Evolutionary conservation across 2,113 vertebrate species (phyloP).

Genomic region (Nothoprocta perdicaria): DNA sequence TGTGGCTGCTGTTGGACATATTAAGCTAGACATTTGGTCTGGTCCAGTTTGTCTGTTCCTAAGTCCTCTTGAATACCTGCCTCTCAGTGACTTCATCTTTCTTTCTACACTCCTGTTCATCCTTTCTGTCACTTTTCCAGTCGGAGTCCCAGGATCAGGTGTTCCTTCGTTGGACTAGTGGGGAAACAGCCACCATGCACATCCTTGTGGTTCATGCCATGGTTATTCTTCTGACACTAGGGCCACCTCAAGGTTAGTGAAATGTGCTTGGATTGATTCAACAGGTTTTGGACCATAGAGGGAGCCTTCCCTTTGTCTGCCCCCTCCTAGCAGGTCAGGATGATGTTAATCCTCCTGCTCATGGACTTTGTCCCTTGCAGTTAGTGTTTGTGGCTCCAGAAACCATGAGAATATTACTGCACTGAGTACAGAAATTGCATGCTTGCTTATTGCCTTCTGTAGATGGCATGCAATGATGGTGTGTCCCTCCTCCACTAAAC

Average conservation of each 20-base stretch:
- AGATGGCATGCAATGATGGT: background rate
- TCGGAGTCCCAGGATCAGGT: slow-evolving; percentile 98
- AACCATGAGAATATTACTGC: background rate
- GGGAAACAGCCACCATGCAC: slow-evolving; percentile 97
- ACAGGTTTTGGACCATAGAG: background rate
- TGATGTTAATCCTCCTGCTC: background rate
- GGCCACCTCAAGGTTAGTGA: slow-evolving; percentile 88
- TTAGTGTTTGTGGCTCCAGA: background rate
- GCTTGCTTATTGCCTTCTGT: background rate
- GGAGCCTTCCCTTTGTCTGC: background rate
- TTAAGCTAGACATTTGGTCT: fast-evolving
- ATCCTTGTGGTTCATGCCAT: slow-evolving; percentile 98
- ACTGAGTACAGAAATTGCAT: background rate
- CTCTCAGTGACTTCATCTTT: background rate
- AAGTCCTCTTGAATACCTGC: background rate
- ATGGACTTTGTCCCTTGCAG: background rate
- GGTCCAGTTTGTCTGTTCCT: background rate
- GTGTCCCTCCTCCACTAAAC: background rate
- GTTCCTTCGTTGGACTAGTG: slow-evolving; percentile 94
- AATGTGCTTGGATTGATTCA: background rate
- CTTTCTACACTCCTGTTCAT: background rate
- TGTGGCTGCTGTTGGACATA: background rate
- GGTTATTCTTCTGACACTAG: slow-evolving; percentile 95
- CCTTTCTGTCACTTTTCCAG: slow-evolving; percentile 59
- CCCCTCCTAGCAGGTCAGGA: background rate